Base-by-base conservation (phyloP, 2,888 invertebrate species). In the Xestia ashworthii region DNA sequence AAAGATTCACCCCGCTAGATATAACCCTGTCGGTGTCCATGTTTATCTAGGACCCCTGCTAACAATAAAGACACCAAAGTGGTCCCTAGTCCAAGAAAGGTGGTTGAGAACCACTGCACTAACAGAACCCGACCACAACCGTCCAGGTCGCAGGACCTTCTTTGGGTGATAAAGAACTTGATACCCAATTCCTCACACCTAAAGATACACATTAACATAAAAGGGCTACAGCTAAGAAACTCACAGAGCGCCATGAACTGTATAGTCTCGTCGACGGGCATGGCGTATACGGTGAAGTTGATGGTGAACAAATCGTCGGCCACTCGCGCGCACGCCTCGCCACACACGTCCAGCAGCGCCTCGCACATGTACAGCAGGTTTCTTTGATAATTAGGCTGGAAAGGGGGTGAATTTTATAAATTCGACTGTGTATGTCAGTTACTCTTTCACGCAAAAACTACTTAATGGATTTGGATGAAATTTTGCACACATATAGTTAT, bases 311-410 rank as follows among this genome's bases (percentile, higher is more conserved):
- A 83, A 19, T 95, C 91, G 16, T 95, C 94, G 0, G 93, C 93
- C 0, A 95, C 95, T 0, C 78, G 76, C 2, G 78, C 72, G 87
- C 95, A 94, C 5, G 93, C 96, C 77, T 96, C 95, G 0, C 92
- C 93, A 88, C 97, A 97, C 60, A 97, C 93, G 19, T 93, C 88
- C 88, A 97, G 92, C 19, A 98, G 90, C 0, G 97, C 95, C 78
- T 97, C 95, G 44, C 97, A 95, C 78, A 97, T 97, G 62, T 94
- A 94, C 5, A 98, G 91, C 74, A 98, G 89, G 87, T 97, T 97
- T 11, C 91, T 91, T 91, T 98, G 98, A 89, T 97, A 97, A 81
- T 96, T 96, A 14, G 92, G 94, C 97, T 97, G 91, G 14, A 92
- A 32, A 32, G 32, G 3, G 32, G 32, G 3, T 32, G 32, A 32